Conservation (phyloP, 2,888 invertebrate genomes). For the Odontothrips loti region DNA sequence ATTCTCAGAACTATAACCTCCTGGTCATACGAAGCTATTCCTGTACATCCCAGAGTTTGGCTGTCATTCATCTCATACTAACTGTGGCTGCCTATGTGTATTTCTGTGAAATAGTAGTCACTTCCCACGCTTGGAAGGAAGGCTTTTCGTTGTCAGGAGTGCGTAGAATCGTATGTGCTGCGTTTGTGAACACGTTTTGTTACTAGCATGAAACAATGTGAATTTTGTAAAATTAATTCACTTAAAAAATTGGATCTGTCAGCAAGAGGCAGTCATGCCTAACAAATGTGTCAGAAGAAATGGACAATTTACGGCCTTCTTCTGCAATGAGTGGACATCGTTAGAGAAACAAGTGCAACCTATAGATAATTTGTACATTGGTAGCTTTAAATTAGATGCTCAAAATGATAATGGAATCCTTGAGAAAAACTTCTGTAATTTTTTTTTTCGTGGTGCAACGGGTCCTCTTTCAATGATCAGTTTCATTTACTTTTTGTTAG, state of each 20-base stretch:
- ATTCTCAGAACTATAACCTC: not conserved
- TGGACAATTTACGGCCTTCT: not conserved
- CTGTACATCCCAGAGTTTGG: not conserved
- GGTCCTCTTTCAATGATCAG: not conserved
- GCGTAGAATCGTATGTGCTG: not conserved
- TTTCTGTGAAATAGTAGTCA: not conserved
- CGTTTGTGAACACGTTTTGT: not conserved
- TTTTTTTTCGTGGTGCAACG: not conserved
- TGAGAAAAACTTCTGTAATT: not conserved
- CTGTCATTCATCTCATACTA: not conserved
- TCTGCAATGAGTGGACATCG: not conserved
- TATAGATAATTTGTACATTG: conserved; percentile 9
- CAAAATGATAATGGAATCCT: conserved; percentile 15
- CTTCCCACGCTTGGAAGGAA: not conserved
- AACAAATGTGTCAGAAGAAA: not conserved
- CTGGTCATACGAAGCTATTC: not conserved
- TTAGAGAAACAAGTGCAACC: conserved; percentile 4
- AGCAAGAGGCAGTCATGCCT: not conserved
- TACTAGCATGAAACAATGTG: not conserved
- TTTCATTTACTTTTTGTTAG: not conserved
- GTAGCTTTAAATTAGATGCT: conserved; percentile 25
- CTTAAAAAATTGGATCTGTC: not conserved
- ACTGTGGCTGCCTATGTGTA: too few species aligned
- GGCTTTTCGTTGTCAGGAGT: not conserved
- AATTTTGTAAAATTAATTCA: not conserved